A percentile compares a stretch with the other conserved stretches of the same genome.
Evolutionary conservation across 2,888 invertebrate species (phyloP).

Genomic region (Cephus nigrinus): DNA sequence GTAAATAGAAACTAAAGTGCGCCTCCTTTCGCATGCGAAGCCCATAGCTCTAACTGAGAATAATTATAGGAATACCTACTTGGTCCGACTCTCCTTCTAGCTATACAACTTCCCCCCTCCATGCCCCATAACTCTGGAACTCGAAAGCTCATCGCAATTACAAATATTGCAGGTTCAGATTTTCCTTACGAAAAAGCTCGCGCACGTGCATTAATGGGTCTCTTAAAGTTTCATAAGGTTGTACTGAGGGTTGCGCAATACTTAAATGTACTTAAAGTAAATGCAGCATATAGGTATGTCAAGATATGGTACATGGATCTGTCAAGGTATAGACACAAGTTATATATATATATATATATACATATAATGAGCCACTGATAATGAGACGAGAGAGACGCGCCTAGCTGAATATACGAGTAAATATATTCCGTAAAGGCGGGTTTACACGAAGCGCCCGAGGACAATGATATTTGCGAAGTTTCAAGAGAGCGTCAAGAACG

Average conservation of each 20-base stretch:
- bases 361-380: background rate
- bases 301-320: background rate
- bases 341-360: too few relatives aligned
- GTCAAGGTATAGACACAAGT: background rate
- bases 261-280: background rate
- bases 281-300: background rate
- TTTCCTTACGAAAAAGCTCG: background rate
- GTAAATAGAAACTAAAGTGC: background rate
- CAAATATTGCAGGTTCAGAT: constrained; percentile 33
- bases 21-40: constrained; percentile 12
- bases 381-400: background rate
- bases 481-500: background rate
- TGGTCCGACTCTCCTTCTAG: constrained; percentile 8
- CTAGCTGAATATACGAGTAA: background rate
- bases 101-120: background rate
- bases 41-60: constrained; percentile 29
- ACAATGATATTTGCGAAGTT: background rate
- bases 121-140: background rate
- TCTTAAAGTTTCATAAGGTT: background rate
- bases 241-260: background rate
- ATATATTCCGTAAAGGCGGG: background rate
- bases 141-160: constrained; percentile 35
- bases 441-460: background rate
- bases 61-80: constrained; percentile 37
- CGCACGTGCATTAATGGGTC: background rate